Base-by-base conservation (phyloP, 2,113 vertebrate genomes). In the Pygoscelis antarcticus region DNA sequence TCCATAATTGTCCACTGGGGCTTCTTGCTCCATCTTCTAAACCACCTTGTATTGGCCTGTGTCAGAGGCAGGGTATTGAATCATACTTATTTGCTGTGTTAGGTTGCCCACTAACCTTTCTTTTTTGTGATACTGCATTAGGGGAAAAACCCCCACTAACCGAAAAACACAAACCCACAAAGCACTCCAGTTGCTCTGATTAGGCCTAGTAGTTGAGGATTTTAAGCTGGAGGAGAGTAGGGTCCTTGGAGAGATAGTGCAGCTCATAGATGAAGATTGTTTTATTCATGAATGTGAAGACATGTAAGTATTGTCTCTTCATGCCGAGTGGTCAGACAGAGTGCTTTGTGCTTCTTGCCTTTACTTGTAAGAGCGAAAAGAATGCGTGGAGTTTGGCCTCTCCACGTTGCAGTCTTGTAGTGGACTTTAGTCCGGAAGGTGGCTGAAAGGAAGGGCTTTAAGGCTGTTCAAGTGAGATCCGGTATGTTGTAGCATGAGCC, bases 391-490 rank as follows among this genome's bases (percentile, higher is more conserved):
- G 94, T 97, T 98, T 96, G 97, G 44, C 76, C 46, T 58, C 26
- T 97, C 89, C 87, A 96, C 18, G 1, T 89, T 85, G 75, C 64
- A 88, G 83, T 62, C 46, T 87, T 87, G 55, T 61, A n/a, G 86
- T 94, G 97, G 95, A 98, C 98, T 98, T 98, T 95, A 96, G 74
- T 89, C 94, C 3, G 1, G 57, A 40, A 88, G 87, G 55, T 10
- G 6, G 20, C 60, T 87, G 84, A 58, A 71, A 77, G 72, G 64
- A 38, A 83, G 74, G 60, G 34, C 89, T 64, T 91, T 72, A 87
- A 79, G 52, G 65, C 47, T 83, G 30, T 66, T 92, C 46, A 61
- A 12, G 78, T 65, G 77, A 83, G 26, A 80, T 83, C 70, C 6
- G 2, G 22, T 83, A 8, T 74, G 57, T 34, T 76, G 49, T 76